A percentile compares a stretch with the other conserved stretches of the same genome.
Conservation (phyloP, 2,113 vertebrate genomes). For the Phoenicopterus ruber region DNA sequence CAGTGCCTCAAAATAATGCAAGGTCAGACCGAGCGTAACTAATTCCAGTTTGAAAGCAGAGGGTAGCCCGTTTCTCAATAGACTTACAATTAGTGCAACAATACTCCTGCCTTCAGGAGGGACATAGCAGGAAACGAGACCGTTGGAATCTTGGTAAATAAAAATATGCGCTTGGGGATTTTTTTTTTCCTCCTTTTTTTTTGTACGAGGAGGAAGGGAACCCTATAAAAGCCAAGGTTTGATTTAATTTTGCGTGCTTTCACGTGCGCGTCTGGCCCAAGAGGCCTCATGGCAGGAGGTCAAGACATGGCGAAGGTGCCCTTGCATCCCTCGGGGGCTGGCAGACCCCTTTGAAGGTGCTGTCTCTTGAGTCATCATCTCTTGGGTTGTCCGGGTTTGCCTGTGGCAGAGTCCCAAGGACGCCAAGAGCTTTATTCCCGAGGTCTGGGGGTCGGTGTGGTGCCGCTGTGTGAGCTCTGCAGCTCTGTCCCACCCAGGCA, state of each 20-base stretch:
- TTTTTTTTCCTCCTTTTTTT: not conserved
- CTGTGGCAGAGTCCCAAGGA: not conserved
- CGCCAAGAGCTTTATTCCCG: not conserved
- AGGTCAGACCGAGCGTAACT: not conserved
- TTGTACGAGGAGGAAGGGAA: accelerated
- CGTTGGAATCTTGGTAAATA: not conserved
- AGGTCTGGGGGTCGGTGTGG: accelerated
- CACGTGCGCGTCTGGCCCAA: accelerated
- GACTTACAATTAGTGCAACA: not conserved
- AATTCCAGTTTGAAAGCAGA: constrained; percentile 13
- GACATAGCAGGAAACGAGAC: not conserved
- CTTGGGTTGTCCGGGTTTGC: not conserved
- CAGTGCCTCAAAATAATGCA: not conserved
- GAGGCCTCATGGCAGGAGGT: not conserved
- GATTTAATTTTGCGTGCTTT: not conserved
- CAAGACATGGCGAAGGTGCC: not conserved
- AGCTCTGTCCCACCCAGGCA: accelerated
- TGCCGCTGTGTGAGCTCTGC: not conserved
- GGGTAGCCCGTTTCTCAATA: not conserved
- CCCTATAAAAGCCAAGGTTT: not conserved
- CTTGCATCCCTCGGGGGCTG: not conserved
- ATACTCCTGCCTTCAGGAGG: not conserved
- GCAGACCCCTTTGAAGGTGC: not conserved
- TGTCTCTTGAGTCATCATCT: not conserved
- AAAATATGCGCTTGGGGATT: not conserved